These are phyloP conservation scores for Platorchestia sp. DNA, from an alignment of 1,140 invertebrate genomes.

Conservation along the genomic window DNA sequence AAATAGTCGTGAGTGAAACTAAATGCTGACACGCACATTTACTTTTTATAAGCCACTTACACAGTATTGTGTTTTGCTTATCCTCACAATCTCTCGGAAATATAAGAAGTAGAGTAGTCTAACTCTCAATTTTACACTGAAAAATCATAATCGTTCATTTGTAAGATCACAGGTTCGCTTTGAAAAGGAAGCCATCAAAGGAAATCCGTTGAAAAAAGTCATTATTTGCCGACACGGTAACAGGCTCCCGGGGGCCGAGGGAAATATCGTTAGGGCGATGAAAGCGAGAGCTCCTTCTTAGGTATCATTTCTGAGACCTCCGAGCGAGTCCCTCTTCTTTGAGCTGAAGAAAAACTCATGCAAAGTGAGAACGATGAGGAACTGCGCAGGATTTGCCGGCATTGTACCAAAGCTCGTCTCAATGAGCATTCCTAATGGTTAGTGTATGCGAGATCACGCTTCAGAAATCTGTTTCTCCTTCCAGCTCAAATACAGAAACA, in stretches of 20 bases:
- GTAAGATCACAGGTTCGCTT: background rate
- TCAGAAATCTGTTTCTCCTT: constrained; percentile 46
- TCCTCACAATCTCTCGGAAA: background rate
- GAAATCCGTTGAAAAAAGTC: background rate
- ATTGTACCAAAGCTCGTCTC: constrained; percentile 25
- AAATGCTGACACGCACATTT: background rate
- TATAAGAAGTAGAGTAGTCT: background rate
- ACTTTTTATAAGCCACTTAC: background rate
- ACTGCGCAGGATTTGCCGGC: background rate
- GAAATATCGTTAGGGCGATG: constrained; percentile 10
- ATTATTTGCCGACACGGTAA: constrained; percentile 1
- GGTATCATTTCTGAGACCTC: background rate
- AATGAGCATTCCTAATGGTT: constrained; percentile 50
- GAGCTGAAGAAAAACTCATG: background rate
- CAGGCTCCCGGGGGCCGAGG: background rate
- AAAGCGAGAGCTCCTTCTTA: background rate
- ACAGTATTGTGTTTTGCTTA: background rate
- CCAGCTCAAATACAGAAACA: constrained; percentile 24
- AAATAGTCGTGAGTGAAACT: background rate
- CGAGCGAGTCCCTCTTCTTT: background rate
- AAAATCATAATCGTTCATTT: background rate
- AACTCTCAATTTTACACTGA: background rate
- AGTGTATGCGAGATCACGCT: constrained; percentile 42
- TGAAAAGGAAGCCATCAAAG: background rate
- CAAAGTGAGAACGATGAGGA: background rate